Conservation (phyloP, 2,797 vertebrate species). For the Eremophila alpestris region DNA sequence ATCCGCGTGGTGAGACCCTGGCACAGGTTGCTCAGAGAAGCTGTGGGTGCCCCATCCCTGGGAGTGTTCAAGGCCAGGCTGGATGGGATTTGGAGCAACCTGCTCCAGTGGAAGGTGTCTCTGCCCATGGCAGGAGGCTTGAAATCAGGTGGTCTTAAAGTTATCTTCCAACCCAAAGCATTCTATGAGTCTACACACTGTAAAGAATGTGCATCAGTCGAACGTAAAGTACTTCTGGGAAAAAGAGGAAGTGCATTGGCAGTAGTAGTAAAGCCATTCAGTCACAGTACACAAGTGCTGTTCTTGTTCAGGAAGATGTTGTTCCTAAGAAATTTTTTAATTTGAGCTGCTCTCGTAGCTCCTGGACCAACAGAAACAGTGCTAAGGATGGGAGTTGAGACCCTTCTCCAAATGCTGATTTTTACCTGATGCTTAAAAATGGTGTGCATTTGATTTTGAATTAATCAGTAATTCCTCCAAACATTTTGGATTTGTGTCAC, state of each 20-base stretch:
- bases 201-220: fast-evolving
- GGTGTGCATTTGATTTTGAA: background rate
- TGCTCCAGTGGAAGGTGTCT: background rate
- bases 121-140: fast-evolving
- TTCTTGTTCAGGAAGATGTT: background rate
- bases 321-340: background rate
- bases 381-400: background rate
- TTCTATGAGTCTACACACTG: background rate
- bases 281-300: background rate
- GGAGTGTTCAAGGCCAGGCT: background rate
- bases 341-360: background rate
- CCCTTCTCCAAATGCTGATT: background rate
- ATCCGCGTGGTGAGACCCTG: fast-evolving
- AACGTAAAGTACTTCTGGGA: background rate
- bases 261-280: background rate
- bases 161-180: background rate
- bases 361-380: background rate
- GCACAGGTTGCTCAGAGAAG: background rate
- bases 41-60: fast-evolving
- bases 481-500: background rate
- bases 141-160: background rate
- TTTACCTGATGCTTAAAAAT: background rate
- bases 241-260: background rate
- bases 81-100: background rate
- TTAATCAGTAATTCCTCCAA: background rate